These are phyloP conservation scores for Leucoraja ocellata DNA, from an alignment of 2,797 vertebrate genomes.

Conservation along the genomic window DNA sequence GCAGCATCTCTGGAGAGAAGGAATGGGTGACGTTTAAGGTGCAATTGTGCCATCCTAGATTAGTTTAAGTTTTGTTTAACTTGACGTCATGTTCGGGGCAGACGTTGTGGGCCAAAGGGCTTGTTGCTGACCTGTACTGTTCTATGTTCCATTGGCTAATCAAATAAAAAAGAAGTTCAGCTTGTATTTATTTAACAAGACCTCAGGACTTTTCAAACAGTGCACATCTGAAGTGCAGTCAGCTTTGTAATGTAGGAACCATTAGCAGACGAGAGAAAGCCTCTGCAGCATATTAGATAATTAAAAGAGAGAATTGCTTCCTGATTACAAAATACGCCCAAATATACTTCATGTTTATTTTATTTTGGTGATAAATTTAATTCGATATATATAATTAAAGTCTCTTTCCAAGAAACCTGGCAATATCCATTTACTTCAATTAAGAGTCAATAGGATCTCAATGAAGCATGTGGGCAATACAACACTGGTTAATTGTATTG, in stretches of 20 bases:
- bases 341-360: constrained; percentile 24
- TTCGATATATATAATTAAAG: constrained; percentile 22
- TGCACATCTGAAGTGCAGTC: background rate
- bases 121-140: no score
- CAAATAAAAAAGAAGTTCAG: no score
- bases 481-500: background rate
- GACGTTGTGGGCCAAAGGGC: no score
- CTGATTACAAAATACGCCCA: background rate
- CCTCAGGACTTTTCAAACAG: background rate
- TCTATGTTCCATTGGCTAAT: background rate
- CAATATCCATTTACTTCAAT: constrained; percentile 14
- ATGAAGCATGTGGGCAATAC: background rate
- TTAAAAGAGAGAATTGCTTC: background rate
- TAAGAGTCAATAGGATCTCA: background rate
- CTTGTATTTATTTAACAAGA: background rate
- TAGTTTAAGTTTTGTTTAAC: no score
- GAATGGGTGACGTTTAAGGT: no score
- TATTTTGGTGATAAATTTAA: background rate
- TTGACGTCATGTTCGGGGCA: no score
- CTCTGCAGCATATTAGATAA: background rate
- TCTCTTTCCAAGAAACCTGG: background rate
- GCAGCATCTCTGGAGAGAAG: no score
- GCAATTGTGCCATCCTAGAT: no score
- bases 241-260: background rate
- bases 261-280: background rate